Conservation (phyloP, 1,140 invertebrate genomes). For the Zaprionus capensis region DNA sequence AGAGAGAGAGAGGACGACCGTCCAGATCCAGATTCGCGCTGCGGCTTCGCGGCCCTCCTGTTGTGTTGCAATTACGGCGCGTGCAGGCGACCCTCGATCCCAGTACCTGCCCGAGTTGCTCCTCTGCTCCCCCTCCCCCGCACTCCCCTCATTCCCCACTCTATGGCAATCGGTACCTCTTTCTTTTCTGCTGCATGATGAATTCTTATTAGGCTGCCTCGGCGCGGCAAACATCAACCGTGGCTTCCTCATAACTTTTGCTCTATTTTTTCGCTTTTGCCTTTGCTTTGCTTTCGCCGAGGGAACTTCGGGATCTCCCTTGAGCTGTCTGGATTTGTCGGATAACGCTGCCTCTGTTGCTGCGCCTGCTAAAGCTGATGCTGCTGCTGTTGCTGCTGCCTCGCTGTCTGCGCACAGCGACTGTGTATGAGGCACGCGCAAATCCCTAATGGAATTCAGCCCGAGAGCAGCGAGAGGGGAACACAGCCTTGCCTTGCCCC, state of each 20-base stretch:
- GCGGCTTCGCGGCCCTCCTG: slow-evolving; percentile 58
- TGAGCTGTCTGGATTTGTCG: slow-evolving; percentile 58
- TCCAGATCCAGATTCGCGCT: slow-evolving; percentile 22
- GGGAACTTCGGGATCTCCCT: slow-evolving; percentile 63
- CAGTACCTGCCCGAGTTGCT: slow-evolving; percentile 4
- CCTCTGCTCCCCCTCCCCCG: background rate
- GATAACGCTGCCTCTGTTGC: slow-evolving; percentile 27
- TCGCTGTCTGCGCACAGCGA: slow-evolving; percentile 53
- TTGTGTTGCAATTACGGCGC: slow-evolving; percentile 80
- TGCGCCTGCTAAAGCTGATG: slow-evolving; percentile 41
- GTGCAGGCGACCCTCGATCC: slow-evolving; percentile 68
- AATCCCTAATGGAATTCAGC: slow-evolving; percentile 72
- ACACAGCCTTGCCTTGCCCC: slow-evolving; percentile 8
- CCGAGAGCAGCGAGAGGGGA: slow-evolving; percentile 4
- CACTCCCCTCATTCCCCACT: background rate
- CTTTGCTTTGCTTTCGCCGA: slow-evolving; percentile 34
- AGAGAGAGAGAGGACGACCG: background rate
- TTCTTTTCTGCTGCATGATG: slow-evolving; percentile 56
- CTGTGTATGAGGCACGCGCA: slow-evolving; percentile 65
- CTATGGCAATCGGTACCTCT: slow-evolving; percentile 1
- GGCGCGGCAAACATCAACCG: slow-evolving; percentile 76
- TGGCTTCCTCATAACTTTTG: slow-evolving; percentile 80
- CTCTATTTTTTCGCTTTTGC: slow-evolving; percentile 61
- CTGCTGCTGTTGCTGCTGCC: slow-evolving; percentile 46
- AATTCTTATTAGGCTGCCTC: slow-evolving; percentile 79